phyloP scores from a whole-genome alignment of 2,113 vertebrate species.

The Sylvietta virens region DNA sequence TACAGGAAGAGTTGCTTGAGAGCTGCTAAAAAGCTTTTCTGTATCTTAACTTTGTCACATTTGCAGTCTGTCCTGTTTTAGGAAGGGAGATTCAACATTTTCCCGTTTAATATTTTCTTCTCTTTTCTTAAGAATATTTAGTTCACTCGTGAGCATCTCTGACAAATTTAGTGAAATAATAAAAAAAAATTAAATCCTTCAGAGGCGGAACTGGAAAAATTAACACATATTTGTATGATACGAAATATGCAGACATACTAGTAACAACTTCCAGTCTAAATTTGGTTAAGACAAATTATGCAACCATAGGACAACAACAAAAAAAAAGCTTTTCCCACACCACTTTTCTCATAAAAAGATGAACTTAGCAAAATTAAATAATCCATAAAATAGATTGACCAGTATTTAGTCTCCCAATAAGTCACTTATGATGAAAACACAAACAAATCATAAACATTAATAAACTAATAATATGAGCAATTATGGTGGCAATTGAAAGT shows the following conservation, averaged over 20 bases:
- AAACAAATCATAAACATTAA: background rate
- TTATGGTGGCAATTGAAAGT: background rate
- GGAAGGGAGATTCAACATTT: background rate
- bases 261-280: background rate
- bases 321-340: background rate
- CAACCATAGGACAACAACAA: background rate
- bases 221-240: background rate
- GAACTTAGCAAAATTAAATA: background rate
- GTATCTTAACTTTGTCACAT: background rate
- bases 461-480: background rate
- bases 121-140: background rate
- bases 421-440: background rate
- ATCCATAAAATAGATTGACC: background rate
- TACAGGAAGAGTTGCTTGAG: background rate
- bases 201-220: background rate
- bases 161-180: background rate
- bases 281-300: background rate
- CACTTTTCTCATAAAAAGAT: background rate
- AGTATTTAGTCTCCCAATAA: background rate
- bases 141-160: background rate
- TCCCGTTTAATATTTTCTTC: background rate
- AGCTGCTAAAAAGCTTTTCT: background rate
- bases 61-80: background rate
- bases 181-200: background rate
- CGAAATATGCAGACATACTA: background rate